Base-by-base conservation (phyloP, 1,140 invertebrate species). In the Meloidogyne chitwoodi region DNA sequence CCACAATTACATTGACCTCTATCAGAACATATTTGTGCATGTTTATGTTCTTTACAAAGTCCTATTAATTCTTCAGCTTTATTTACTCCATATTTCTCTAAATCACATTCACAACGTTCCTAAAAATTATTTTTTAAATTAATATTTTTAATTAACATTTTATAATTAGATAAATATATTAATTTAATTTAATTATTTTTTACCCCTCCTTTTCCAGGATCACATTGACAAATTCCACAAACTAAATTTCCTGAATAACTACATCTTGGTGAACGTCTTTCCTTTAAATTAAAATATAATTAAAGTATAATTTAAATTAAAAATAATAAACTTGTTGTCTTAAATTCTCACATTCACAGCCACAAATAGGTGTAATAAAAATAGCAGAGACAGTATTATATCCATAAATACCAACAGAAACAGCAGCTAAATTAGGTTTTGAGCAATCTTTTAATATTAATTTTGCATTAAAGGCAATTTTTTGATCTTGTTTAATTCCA, bases 361-460 rank as follows among this genome's bases (percentile, higher is more conserved):
- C 86, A 71, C 85, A 86, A 14, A 85, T 64, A 16, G 85, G 86
- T 1, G 86, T 87, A 29, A 86, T 80, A 68, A 83, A 86, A 12
- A 86, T 62, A 12, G 83, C 85, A 38, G 84, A 81, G 12, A 86
- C 84, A 8, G 74, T 82, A 70, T 83, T 83, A 76, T 87, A 84
- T 12, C 85, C 86, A 66, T 80, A 80, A 56, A 86, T 78, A 22
- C 85, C 83, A 22, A 86, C 80, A 2, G 84, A 86, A 19, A 87
- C 73, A 12, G 84, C 77, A 26, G 85, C 75, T 56, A 83, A 67
- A 27, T 85, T 85, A 16, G 69, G 61, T 11, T 48, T 74, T 4
- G 77, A 83, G 68, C 84, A 86, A 31, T 85, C 81, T n/a, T 78
- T 77, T 61, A 85, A 64, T 4, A 77, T 74, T 12, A 85, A 76